Evolutionary conservation across 2,113 vertebrate genomes (phyloP), one percentile per base, ranked within the genome.

Genomic region (Rhodinocichla rosea): DNA sequence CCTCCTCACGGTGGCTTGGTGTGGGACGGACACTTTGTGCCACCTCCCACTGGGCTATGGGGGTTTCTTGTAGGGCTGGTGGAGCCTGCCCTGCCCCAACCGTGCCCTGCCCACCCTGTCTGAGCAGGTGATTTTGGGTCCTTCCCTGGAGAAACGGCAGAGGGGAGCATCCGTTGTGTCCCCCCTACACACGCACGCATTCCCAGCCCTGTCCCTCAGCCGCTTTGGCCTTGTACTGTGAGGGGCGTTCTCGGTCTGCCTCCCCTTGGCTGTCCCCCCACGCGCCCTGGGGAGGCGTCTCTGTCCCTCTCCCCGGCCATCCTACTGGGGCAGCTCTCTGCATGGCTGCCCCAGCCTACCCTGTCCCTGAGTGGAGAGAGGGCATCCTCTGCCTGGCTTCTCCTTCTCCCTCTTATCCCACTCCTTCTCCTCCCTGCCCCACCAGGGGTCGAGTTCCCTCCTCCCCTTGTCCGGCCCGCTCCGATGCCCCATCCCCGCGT

Each of bases 211-310:
- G 4, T 78, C 83, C 68, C 77, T 95, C 83, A 93, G 92, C 68
- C 22, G 0, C 83, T 71, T 90, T 67, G 94, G 92, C 91, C 92
- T 95, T 82, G 74, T 79, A 56, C 91, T 76, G 17, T 63, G 93
- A 95, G 77, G 74, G 92, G 65, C 3, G 0, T 78, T 71, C 74
- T 91, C 0, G 2, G 26, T 49, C 94, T 62, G 85, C 55, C 57
- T 89, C 65, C 80, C 80, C 60, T n/a, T 13, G 3, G 11, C 82
- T 49, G 64, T 33, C 50, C 52, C 6, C 11, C 55, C 3, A 0
- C 0, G 0, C 0, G 3, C 55, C 4, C 2, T 13, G 59, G 64
- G 40, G 75, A 89, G 19, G 45, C 3, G 3, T 68, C 64, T 82
- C 76, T 4, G 0, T 28, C 24, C 70, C 65, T 62, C 73, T 71